Conservation (phyloP, 2,113 vertebrate genomes). For the Stercorarius parasiticus region DNA sequence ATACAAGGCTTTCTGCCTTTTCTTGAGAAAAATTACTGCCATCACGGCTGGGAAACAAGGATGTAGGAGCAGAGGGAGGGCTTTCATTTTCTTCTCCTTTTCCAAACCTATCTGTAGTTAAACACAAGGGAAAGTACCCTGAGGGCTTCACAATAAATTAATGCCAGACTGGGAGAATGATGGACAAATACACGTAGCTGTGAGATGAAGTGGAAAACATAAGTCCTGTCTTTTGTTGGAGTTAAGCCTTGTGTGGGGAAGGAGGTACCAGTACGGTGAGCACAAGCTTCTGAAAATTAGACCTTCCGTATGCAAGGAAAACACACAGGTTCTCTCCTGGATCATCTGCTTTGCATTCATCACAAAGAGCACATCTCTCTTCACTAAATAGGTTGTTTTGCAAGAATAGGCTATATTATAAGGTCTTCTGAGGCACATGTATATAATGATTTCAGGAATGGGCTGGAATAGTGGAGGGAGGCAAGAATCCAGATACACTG, state of each 20-base stretch:
- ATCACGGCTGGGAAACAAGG: background rate
- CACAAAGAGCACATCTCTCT: background rate
- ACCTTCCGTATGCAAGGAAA: background rate
- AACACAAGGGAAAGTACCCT: background rate
- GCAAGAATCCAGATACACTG: background rate
- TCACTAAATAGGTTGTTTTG: background rate
- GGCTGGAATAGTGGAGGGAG: background rate
- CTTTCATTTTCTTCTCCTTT: background rate
- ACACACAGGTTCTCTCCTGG: background rate
- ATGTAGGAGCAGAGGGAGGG: background rate
- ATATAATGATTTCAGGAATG: background rate
- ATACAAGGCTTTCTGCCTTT: background rate
- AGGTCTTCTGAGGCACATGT: background rate
- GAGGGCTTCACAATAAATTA: background rate
- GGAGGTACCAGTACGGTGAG: fast-evolving
- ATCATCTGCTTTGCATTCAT: background rate
- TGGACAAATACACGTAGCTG: no score
- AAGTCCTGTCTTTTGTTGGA: background rate
- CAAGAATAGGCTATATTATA: background rate
- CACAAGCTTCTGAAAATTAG: background rate
- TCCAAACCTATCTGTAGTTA: fast-evolving
- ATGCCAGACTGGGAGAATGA: background rate
- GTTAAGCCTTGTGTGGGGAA: background rate
- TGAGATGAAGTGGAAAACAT: background rate
- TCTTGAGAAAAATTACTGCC: background rate